These are phyloP conservation scores for Leucophenga montana DNA, from an alignment of 2,888 invertebrate genomes.

Conservation along the genomic window DNA sequence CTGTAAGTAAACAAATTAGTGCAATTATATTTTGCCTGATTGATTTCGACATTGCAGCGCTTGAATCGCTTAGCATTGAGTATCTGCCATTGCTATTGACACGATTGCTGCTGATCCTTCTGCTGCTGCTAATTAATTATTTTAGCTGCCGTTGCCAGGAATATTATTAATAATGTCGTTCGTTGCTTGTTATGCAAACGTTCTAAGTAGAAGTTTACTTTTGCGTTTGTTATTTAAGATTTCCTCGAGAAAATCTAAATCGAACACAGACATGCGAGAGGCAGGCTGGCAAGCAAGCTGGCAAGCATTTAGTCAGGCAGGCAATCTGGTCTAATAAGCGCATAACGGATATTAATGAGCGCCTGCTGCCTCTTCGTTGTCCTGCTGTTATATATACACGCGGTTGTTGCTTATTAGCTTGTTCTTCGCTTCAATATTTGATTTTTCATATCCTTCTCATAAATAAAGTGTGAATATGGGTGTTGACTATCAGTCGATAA, in stretches of 20 bases:
- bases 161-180: neutral
- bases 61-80: neutral
- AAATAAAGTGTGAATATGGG: too few relatives aligned
- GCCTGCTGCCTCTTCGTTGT: constrained; percentile 26
- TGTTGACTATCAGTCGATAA: too few relatives aligned
- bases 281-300: neutral
- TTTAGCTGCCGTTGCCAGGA: constrained; percentile 24
- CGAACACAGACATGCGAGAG: neutral
- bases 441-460: too few relatives aligned
- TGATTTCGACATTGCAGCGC: constrained; percentile 43
- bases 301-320: neutral
- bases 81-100: neutral
- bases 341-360: constrained; percentile 65
- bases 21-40: constrained; percentile 57
- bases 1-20: constrained; percentile 49
- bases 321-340: constrained; percentile 52
- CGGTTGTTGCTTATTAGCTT: neutral
- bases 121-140: constrained; percentile 23
- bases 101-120: neutral
- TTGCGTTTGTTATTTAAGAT: constrained; percentile 46
- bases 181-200: constrained; percentile 4
- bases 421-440: neutral
- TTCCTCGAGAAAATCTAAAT: constrained; percentile 27
- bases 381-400: neutral
- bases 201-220: neutral